A percentile compares a stretch with the other conserved stretches of the same genome.
Conservation (phyloP, 2,888 invertebrate genomes). For the Trachelus iudaicus region DNA sequence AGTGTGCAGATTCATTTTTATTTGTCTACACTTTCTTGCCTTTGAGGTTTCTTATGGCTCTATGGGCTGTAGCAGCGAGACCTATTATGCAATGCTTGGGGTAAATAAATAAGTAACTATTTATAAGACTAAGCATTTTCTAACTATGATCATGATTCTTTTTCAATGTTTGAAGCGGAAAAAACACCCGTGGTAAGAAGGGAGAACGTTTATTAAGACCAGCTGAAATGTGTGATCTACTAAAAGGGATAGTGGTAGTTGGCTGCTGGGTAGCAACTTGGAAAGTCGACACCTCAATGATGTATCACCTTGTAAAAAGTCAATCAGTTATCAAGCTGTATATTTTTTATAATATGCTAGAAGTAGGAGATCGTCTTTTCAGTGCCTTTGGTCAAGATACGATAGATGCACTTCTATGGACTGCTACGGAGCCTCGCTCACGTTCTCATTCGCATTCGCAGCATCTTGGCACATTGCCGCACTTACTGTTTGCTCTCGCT, state of each 20-base stretch:
- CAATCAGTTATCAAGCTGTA: slow-evolving; percentile 99
- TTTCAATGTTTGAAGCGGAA: slow-evolving; percentile 37
- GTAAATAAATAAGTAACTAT: slow-evolving; percentile 59
- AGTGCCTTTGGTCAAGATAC: slow-evolving; percentile 98
- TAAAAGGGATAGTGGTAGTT: slow-evolving; percentile 91
- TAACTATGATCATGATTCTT: not conserved
- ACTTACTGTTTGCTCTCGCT: slow-evolving; percentile 88
- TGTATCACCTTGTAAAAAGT: slow-evolving; percentile 96
- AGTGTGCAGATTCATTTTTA: slow-evolving; percentile 96
- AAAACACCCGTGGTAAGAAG: slow-evolving; percentile 45
- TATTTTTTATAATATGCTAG: slow-evolving; percentile 99
- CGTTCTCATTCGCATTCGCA: slow-evolving; percentile 68
- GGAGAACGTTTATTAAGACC: slow-evolving; percentile 78
- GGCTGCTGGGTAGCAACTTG: slow-evolving; percentile 86
- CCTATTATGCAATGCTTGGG: slow-evolving; percentile 81
- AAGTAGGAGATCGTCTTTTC: slow-evolving; percentile 95
- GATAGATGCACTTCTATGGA: slow-evolving; percentile 98
- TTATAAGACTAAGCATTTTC: not conserved
- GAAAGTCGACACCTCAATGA: slow-evolving; percentile 96
- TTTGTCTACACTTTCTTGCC: slow-evolving; percentile 98
- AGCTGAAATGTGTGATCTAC: slow-evolving; percentile 94
- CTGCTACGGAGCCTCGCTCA: slow-evolving; percentile 93
- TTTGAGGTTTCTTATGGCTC: slow-evolving; percentile 87
- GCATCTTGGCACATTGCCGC: slow-evolving; percentile 89
- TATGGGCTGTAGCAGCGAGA: slow-evolving; percentile 82